Evolutionary conservation across 2,113 vertebrate species (phyloP).

Genomic region (Narcine bancroftii): DNA sequence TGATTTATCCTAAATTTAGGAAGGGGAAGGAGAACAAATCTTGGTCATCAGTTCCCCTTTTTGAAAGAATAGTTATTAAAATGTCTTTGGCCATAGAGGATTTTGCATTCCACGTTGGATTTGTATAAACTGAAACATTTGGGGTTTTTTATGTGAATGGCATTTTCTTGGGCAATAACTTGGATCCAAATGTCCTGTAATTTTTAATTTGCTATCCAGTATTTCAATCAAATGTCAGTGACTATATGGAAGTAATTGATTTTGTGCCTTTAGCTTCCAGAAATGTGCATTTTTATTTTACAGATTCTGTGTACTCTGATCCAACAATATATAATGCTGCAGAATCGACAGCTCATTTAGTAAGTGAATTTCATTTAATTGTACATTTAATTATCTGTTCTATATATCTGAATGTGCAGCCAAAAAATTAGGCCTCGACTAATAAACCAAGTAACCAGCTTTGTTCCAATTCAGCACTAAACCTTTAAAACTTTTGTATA

Average conservation of each 20-base stretch:
- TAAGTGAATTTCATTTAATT: slow-evolving; percentile 47
- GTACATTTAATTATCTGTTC: neutral
- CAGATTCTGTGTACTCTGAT: slow-evolving; percentile 69
- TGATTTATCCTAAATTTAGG: too few relatives aligned
- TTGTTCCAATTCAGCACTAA: neutral
- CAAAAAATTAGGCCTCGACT: neutral
- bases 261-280: neutral
- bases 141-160: neutral
- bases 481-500: neutral
- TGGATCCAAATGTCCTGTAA: neutral
- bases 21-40: too few relatives aligned
- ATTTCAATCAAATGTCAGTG: neutral
- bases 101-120: too few relatives aligned
- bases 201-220: neutral
- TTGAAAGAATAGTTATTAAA: too few relatives aligned
- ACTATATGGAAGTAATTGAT: neutral
- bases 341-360: slow-evolving; percentile 69
- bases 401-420: neutral
- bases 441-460: neutral
- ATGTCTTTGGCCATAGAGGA: too few relatives aligned
- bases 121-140: neutral
- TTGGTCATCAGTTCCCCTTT: too few relatives aligned
- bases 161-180: neutral
- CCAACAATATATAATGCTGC: slow-evolving; percentile 60
- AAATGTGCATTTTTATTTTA: slow-evolving; percentile 38